Conservation (phyloP, 2,888 invertebrate genomes). For the Parelbella ahira region DNA sequence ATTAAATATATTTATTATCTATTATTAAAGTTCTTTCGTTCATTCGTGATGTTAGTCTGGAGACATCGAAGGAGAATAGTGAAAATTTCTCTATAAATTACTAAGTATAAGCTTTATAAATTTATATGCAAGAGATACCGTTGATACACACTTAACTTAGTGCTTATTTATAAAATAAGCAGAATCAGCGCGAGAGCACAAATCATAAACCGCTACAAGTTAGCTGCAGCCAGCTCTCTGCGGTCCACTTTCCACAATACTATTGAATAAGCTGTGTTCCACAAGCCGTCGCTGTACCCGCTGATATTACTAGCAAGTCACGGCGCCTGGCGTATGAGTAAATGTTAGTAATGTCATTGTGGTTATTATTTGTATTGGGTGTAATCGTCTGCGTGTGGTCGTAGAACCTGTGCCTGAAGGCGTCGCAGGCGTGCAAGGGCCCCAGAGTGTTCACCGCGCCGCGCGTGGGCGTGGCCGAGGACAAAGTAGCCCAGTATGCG, state of each 20-base stretch:
- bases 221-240: slow-evolving; percentile 20
- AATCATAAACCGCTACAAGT: slow-evolving; percentile 24
- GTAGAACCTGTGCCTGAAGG: slow-evolving; percentile 95
- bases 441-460: slow-evolving; percentile 89
- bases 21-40: no score
- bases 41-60: no score
- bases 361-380: slow-evolving; percentile 36
- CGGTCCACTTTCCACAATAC: slow-evolving; percentile 15
- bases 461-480: slow-evolving; percentile 93
- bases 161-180: slow-evolving; percentile 21
- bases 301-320: no score
- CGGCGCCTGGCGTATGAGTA: not conserved
- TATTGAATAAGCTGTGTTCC: slow-evolving; percentile 19
- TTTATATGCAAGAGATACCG: slow-evolving; percentile 17
- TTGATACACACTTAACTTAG: slow-evolving; percentile 18
- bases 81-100: no score
- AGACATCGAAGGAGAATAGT: no score
- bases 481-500: slow-evolving; percentile 95
- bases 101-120: slow-evolving; percentile 7
- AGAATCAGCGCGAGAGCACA: slow-evolving; percentile 13
- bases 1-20: no score
- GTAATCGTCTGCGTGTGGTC: slow-evolving; percentile 75
- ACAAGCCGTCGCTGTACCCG: no score
- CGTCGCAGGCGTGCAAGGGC: slow-evolving; percentile 92
- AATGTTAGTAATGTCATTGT: slow-evolving; percentile 40